Evolutionary conservation across 2,888 invertebrate genomes (phyloP), one percentile per base, ranked within the genome.

Genomic region (Sussaba pulchella): DNA sequence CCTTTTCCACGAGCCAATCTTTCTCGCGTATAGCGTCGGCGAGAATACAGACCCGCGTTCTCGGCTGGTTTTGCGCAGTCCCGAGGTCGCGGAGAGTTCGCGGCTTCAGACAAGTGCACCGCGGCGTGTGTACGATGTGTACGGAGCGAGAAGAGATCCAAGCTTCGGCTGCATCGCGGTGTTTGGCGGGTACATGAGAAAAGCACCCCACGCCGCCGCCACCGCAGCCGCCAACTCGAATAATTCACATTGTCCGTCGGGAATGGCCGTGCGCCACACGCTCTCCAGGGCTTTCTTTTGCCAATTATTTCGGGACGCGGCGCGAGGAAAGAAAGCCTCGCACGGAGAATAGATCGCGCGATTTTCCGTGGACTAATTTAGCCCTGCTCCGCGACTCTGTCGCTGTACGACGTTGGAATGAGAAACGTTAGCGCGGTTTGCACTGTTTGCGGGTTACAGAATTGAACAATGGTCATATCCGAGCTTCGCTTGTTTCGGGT

Each of bases 191-290:
- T 84, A 86, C 84, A 82, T 41, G 64, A n/a, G n/a, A n/a, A n/a
- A n/a, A 83, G 86, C 87, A 85, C 88, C 87, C 87, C 84, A 88
- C 89, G 88, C 90, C 81, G 59, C 76, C 76, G 61, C 78, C 71
- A 59, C 76, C 75, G 67, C 77, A 64, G 73, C 74, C 90, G 90
- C 88, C 91, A 87, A 89, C 91, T 91, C 91, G 89, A 92, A 92
- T 92, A 92, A 92, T 92, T 92, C 91, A 91, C 92, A 92, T 92
- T 92, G 92, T 92, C 91, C 90, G 92, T 91, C 90, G 90, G 87
- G 89, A 88, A 90, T 89, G 89, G 88, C 88, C 83, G 88, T 75
- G 73, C 81, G 75, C 52, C 59, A 9, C 39, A 8, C 12, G 71
- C 78, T 82, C 89, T 90, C 87, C 86, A 87, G 83, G 87, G 87